These are phyloP conservation scores for Arbacia lixula DNA, from an alignment of 53 echinoderm and acorn worm species.

Conservation along the genomic window DNA sequence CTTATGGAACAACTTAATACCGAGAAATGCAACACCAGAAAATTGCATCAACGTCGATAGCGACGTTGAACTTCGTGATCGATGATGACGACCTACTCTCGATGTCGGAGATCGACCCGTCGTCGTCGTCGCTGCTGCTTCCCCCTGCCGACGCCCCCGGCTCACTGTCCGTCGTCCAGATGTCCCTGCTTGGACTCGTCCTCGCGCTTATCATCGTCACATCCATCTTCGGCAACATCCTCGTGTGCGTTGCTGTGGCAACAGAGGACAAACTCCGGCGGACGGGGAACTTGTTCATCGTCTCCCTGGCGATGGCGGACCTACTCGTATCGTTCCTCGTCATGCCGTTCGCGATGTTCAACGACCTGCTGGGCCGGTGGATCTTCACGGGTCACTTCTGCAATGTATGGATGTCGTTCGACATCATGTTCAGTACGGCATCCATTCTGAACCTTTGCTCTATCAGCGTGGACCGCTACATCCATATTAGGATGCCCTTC, in stretches of 20 bases:
- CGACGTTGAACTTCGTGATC: constrained; percentile 3
- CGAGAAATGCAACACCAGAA: not conserved
- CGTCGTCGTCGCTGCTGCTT: constrained; percentile 14
- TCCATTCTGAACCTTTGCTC: constrained; percentile 97
- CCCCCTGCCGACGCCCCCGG: not conserved
- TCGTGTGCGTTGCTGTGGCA: constrained; percentile 95
- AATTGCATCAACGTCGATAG: not conserved
- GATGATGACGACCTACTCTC: constrained; percentile 13
- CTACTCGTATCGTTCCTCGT: constrained; percentile 94
- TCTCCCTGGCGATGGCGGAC: constrained; percentile 97
- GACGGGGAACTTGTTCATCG: constrained; percentile 91
- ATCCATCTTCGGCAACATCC: constrained; percentile 93
- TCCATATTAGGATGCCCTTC: constrained; percentile 96
- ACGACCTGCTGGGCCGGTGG: constrained; percentile 95
- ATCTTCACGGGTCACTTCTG: constrained; percentile 86
- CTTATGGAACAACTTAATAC: too few relatives aligned
- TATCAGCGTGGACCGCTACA: constrained; percentile 95
- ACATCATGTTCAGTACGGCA: constrained; percentile 99
- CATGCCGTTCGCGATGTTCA: constrained; percentile 95
- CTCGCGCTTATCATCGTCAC: constrained; percentile 77
- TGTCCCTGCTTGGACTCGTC: constrained; percentile 70
- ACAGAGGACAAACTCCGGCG: constrained; percentile 91
- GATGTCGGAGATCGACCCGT: not conserved
- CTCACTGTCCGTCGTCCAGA: constrained; percentile 45
- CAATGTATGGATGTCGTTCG: constrained; percentile 95